A percentile compares a stretch with the other conserved stretches of the same genome.
Evolutionary conservation across 2,888 invertebrate genomes (phyloP).

Genomic region (Bedellia somnulentella): DNA sequence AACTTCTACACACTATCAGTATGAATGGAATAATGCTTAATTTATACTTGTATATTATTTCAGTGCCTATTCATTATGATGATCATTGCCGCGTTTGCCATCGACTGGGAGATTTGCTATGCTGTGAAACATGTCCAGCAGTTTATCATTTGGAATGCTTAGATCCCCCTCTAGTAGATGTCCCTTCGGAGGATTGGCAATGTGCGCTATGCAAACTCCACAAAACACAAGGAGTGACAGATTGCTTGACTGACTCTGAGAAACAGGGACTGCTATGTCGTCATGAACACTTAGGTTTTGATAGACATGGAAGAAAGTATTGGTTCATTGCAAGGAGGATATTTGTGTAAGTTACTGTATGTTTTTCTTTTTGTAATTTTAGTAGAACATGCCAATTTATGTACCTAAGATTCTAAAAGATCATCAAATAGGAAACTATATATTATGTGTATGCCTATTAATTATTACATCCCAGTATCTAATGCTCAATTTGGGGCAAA

Average conservation of each 20-base stretch:
- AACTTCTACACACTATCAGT: too few species aligned
- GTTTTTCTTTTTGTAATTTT: too few species aligned
- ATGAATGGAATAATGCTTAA: too few species aligned
- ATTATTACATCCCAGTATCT: too few species aligned
- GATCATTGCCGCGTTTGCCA: conserved; percentile 93
- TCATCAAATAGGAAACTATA: too few species aligned
- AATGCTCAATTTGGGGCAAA: too few species aligned
- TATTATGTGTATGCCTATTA: too few species aligned
- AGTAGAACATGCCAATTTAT: too few species aligned
- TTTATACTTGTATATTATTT: conserved; percentile 6
- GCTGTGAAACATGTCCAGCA: conserved; percentile 98
- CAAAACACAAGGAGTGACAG: conserved; percentile 88
- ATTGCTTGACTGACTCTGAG: conserved; percentile 89
- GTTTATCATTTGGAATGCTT: conserved; percentile 97
- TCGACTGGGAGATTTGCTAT: conserved; percentile 89
- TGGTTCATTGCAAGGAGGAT: conserved; percentile 94
- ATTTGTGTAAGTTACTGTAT: conserved; percentile 93
- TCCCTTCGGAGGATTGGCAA: conserved; percentile 97
- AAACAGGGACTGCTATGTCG: conserved; percentile 88
- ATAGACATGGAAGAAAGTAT: conserved; percentile 95
- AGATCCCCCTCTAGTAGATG: conserved; percentile 90
- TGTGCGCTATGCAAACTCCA: conserved; percentile 93
- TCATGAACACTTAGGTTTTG: conserved; percentile 92
- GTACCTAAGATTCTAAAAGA: too few species aligned
- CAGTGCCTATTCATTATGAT: conserved; percentile 79